Evolutionary conservation across 2,113 vertebrate species (phyloP), one percentile per base, ranked within the genome.

Genomic region (Halichoeres trimaculatus): DNA sequence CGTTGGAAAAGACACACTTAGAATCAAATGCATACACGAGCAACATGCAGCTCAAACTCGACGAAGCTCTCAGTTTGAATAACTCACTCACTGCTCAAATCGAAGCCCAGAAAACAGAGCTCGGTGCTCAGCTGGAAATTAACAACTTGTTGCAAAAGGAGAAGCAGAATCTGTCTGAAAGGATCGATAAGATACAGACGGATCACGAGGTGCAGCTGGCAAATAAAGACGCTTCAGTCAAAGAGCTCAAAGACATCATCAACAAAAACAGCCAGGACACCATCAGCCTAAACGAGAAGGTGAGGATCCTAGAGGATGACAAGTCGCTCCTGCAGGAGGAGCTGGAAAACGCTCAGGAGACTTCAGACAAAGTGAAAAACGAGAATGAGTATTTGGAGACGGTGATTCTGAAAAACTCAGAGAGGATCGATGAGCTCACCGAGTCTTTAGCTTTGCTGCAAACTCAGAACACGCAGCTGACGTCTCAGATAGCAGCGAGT

Each of bases 321-420:
- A 96, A 96, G 71, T 93, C 90, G 48, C 90, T 97, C 6, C 84
- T 96, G 61, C 95, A 96, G 69, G 96, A 97, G 75, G 96, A 97
- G 87, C 92, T 96, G 6, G 95, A 96, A 80, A 96, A 94, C 19
- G 85, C 87, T 0, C 95, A 96, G 69, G 95, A 96, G 86, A 92
- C 63, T 26, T 96, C 92, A 5, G 94, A 93, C 65, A 96, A 94
- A 82, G 93, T 95, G 3, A 96, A 97, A 74, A 95, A 94, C 56
- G 96, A 97, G 86, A 95, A 94, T 17, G 95, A 97, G 20, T 94
- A 93, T 89, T 89, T 97, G 79, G 95, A 97, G 80, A 95, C 92
- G 0, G 90, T 96, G 22, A 89, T 96, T 63, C 94, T 95, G 10
- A 94, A 95, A 80, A 94, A 95, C 40, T 85, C 93, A 0, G 94